These are phyloP conservation scores for Lycodopsis pacificus DNA, from an alignment of 2,797 vertebrate genomes.

Conservation along the genomic window DNA sequence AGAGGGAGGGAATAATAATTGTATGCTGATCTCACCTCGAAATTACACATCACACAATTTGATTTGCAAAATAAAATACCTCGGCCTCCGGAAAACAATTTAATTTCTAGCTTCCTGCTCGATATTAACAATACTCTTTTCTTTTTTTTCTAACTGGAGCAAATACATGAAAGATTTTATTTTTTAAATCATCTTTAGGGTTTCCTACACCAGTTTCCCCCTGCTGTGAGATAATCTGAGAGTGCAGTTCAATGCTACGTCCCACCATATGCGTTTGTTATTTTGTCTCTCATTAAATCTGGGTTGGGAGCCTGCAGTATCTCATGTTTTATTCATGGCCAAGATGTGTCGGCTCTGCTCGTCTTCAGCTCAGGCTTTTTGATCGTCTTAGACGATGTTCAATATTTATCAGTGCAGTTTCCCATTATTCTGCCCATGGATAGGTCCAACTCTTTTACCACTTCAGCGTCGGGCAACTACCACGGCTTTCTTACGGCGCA, in stretches of 20 bases:
- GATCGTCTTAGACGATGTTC: conserved; percentile 83
- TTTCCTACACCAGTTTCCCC: conserved; percentile 37
- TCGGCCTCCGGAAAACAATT: conserved; percentile 40
- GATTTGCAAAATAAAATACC: conserved; percentile 45
- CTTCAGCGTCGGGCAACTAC: conserved; percentile 47
- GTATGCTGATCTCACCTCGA: conserved; percentile 36
- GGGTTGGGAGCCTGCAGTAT: conserved; percentile 74
- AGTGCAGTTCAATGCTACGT: conserved; percentile 50
- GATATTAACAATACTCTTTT: conserved; percentile 37
- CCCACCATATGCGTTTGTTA: conserved; percentile 77
- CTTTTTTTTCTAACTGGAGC: conserved; percentile 32
- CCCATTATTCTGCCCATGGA: conserved; percentile 75
- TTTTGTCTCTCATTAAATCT: conserved; percentile 79
- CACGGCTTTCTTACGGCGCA: conserved; percentile 47
- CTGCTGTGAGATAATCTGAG: conserved; percentile 64
- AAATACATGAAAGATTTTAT: conserved; percentile 52
- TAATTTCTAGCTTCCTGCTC: conserved; percentile 30
- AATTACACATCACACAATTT: conserved; percentile 45
- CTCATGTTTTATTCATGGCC: conserved; percentile 82
- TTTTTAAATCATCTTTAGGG: conserved; percentile 57
- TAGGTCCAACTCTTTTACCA: conserved; percentile 63
- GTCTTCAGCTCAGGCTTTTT: conserved; percentile 80
- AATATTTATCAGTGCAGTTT: conserved; percentile 82
- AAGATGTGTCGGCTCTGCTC: conserved; percentile 75
- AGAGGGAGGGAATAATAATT: background rate